These are phyloP conservation scores for Unio pictorum DNA, from an alignment of 2,888 invertebrate species.

Conservation along the genomic window DNA sequence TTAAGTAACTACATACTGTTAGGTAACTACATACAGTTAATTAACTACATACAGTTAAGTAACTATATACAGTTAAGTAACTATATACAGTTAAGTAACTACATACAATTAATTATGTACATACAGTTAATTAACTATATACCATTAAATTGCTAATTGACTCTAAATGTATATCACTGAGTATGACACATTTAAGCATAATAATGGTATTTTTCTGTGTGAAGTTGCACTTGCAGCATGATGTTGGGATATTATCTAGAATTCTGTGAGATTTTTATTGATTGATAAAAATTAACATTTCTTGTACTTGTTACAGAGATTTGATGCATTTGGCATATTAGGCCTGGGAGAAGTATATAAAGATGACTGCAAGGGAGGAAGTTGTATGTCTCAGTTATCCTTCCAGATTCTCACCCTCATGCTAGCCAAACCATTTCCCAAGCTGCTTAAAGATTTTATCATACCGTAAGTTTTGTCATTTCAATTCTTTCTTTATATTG, in stretches of 20 bases:
- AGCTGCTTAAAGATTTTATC: slow-evolving; percentile 71
- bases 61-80: no score
- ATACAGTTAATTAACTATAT: no score
- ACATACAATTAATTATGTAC: no score
- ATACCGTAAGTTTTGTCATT: slow-evolving; percentile 66
- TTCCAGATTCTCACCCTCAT: slow-evolving; percentile 72
- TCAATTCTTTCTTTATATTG: background rate
- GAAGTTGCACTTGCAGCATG: no score
- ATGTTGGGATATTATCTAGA: background rate
- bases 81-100: no score
- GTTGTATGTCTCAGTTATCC: slow-evolving; percentile 72
- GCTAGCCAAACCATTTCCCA: slow-evolving; percentile 72
- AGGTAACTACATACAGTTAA: no score
- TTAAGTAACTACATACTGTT: no score
- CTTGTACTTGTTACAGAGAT: slow-evolving; percentile 36
- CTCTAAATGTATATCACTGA: no score
- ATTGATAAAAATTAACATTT: background rate
- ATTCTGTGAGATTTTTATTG: background rate
- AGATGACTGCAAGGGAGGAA: slow-evolving; percentile 53
- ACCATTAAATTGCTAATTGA: no score
- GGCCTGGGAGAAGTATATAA: slow-evolving; percentile 68
- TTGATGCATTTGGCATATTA: slow-evolving; percentile 63
- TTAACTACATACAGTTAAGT: no score
- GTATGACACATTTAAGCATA: no score
- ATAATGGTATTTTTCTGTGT: no score